A percentile compares a stretch with the other conserved stretches of the same genome.
Evolutionary conservation across 2,888 invertebrate species (phyloP).

Genomic region (Xiphydria camelus): DNA sequence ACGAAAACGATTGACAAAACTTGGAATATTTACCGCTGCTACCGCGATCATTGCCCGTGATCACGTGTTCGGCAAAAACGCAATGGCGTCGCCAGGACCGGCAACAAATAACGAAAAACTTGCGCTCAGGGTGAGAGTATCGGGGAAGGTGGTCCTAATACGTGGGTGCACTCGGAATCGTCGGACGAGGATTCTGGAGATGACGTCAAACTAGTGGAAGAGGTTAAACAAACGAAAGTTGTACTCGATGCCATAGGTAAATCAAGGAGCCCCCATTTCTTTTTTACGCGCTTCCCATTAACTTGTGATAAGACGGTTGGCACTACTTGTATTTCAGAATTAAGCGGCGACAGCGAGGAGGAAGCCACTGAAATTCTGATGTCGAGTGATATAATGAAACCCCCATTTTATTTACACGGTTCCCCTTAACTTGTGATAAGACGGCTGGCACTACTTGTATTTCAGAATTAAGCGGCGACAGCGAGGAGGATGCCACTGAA

Average conservation of each 20-base stretch:
- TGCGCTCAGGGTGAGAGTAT: conserved; percentile 45
- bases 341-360: conserved; percentile 59
- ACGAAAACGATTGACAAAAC: too few species aligned
- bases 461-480: conserved; percentile 56
- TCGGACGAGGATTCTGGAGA: conserved; percentile 48
- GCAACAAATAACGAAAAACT: too few species aligned
- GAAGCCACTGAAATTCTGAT: conserved; percentile 49
- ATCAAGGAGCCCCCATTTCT: too few species aligned
- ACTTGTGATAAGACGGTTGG: too few species aligned
- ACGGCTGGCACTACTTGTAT: too few species aligned
- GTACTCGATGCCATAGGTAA: conserved; percentile 48
- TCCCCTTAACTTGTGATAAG: too few species aligned
- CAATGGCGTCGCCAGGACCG: neutral
- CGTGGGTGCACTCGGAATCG: conserved; percentile 41
- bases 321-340: conserved; percentile 52
- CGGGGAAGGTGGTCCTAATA: conserved; percentile 47
- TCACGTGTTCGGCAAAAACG: neutral
- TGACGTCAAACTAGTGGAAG: conserved; percentile 46
- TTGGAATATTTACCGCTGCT: too few species aligned
- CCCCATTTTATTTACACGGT: too few species aligned
- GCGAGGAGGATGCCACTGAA: conserved; percentile 57
- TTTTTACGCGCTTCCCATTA: too few species aligned
- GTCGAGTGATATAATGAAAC: conserved; percentile 41
- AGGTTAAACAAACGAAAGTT: conserved; percentile 37
- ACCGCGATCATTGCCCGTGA: neutral